phyloP scores from a whole-genome alignment of 2,888 invertebrate genomes.

The Helicoverpa assulta region DNA sequence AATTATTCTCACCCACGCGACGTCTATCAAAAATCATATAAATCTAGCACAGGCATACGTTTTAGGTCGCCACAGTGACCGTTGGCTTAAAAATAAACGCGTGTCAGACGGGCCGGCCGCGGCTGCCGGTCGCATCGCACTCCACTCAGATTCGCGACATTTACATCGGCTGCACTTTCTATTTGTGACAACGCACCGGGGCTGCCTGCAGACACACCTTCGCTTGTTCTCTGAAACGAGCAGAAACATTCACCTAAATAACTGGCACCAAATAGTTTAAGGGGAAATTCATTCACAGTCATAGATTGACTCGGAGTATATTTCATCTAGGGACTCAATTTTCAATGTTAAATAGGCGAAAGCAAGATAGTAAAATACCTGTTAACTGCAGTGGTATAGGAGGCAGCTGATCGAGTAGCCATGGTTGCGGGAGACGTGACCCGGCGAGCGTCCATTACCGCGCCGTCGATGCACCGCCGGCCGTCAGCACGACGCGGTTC shows the following conservation, averaged over 20 bases:
- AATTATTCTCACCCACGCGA: slow-evolving; percentile 66
- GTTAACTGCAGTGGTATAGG: slow-evolving; percentile 61
- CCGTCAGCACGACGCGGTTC: slow-evolving; percentile 91
- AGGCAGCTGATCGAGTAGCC: slow-evolving; percentile 57
- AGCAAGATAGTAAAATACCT: slow-evolving; percentile 35
- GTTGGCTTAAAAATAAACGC: slow-evolving; percentile 80
- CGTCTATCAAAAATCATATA: slow-evolving; percentile 78
- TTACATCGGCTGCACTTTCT: slow-evolving; percentile 85
- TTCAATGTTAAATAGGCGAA: neutral
- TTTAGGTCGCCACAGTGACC: slow-evolving; percentile 77
- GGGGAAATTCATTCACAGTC: neutral
- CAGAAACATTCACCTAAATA: slow-evolving; percentile 13
- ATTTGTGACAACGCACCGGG: slow-evolving; percentile 78
- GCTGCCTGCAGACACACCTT: slow-evolving; percentile 61
- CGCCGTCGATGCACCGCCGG: slow-evolving; percentile 88
- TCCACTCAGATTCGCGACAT: slow-evolving; percentile 77
- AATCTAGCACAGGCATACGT: slow-evolving; percentile 75
- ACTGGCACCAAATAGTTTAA: slow-evolving; percentile 16
- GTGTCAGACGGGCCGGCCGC: slow-evolving; percentile 65
- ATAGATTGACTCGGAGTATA: neutral
- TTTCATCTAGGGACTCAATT: neutral
- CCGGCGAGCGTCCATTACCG: slow-evolving; percentile 87
- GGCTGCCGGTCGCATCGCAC: slow-evolving; percentile 51
- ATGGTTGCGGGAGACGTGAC: slow-evolving; percentile 89
- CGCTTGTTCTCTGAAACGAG: slow-evolving; percentile 23